Percentiles rank a stretch among this genome's conserved stretches.
These are phyloP conservation scores for Hemichromis elongatus DNA, from an alignment of 2,113 vertebrate genomes.

Conservation along the genomic window DNA sequence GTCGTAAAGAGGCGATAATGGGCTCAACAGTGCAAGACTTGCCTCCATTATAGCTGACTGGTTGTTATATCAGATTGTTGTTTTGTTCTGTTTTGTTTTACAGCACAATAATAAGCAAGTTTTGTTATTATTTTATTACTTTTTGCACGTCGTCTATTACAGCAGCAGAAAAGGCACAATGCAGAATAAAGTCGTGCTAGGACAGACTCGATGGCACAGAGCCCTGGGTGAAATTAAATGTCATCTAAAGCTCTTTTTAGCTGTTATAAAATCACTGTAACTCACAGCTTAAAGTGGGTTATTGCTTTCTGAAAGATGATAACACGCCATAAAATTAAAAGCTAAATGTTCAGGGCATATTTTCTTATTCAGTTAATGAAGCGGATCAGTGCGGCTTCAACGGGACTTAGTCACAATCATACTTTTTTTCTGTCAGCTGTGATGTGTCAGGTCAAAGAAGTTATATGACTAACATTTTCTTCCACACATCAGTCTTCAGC, in stretches of 20 bases:
- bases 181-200: not conserved
- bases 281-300: not conserved
- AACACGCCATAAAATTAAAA: not conserved
- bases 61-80: slow-evolving; percentile 2
- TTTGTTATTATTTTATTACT: not conserved
- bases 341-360: not conserved
- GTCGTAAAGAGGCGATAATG: slow-evolving; percentile 44
- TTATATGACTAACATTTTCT: not conserved
- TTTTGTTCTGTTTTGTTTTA: slow-evolving; percentile 18
- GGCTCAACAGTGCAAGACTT: slow-evolving; percentile 16
- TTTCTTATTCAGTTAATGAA: not conserved
- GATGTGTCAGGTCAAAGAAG: not conserved
- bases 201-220: not conserved
- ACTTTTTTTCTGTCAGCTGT: not conserved
- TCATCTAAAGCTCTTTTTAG: not conserved
- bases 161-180: not conserved
- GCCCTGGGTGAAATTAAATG: not conserved
- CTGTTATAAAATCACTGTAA: not conserved
- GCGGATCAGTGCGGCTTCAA: not conserved
- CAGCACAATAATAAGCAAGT: not conserved
- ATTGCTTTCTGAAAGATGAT: not conserved
- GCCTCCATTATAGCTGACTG: slow-evolving; percentile 17
- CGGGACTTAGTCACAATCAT: not conserved
- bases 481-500: not conserved
- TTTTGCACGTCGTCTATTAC: not conserved